phyloP scores from a whole-genome alignment of 2,888 invertebrate species.

The Acanthoscelides obtectus region DNA sequence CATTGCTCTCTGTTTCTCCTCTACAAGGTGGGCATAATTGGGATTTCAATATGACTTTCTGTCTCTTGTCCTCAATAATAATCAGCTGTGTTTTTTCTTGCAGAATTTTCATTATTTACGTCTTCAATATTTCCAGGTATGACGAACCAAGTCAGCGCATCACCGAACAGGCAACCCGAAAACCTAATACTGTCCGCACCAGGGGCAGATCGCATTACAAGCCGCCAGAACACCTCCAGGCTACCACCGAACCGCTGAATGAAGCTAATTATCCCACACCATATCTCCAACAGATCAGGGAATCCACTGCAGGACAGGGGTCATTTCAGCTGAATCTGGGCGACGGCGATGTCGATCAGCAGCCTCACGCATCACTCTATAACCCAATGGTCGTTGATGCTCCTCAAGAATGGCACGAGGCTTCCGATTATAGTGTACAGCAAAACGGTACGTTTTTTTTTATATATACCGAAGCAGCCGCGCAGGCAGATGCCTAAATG shows the following conservation, averaged over 20 bases:
- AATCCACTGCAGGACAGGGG: slow-evolving; percentile 29
- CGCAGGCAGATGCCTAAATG: too few species aligned
- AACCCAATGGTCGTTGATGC: slow-evolving; percentile 48
- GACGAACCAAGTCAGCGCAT: background rate
- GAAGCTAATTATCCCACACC: slow-evolving; percentile 46
- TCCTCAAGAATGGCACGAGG: slow-evolving; percentile 37
- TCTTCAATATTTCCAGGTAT: background rate
- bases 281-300: slow-evolving; percentile 34
- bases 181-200: slow-evolving; percentile 20
- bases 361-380: slow-evolving; percentile 53
- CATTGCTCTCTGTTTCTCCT: too few species aligned
- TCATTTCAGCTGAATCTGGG: slow-evolving; percentile 41
- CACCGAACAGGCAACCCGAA: slow-evolving; percentile 26
- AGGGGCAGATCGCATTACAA: slow-evolving; percentile 53
- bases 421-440: slow-evolving; percentile 26
- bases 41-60: too few species aligned
- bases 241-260: slow-evolving; percentile 41
- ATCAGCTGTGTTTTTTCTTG: too few species aligned
- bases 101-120: too few species aligned
- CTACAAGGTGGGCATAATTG: too few species aligned
- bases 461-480: too few species aligned
- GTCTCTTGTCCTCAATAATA: too few species aligned
- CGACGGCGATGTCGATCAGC: slow-evolving; percentile 50
- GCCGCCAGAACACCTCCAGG: slow-evolving; percentile 40
- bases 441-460: background rate